Percentiles rank a stretch among this genome's conserved stretches.
Conservation (phyloP, 2,888 invertebrate species). For the Tetragonisca angustula region DNA sequence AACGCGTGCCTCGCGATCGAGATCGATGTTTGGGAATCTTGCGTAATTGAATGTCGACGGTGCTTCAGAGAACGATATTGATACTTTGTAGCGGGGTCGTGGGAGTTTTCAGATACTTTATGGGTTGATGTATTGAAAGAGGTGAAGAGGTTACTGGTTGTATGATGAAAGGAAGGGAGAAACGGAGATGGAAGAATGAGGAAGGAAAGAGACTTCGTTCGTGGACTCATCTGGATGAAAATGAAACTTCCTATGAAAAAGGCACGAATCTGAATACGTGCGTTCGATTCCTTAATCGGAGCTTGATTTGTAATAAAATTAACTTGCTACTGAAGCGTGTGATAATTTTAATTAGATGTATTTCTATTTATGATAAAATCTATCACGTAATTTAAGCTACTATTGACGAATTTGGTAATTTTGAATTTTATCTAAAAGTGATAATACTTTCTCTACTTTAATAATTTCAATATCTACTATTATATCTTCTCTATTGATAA, state of each 20-base stretch:
- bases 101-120: not conserved
- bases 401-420: no score
- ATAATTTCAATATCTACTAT: no score
- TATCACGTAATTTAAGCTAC: no score
- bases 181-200: constrained; percentile 1
- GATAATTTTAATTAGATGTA: no score
- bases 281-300: not conserved
- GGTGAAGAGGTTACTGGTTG: not conserved
- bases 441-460: no score
- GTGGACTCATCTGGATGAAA: not conserved
- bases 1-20: not conserved
- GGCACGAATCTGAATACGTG: not conserved
- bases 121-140: not conserved
- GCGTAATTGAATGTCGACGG: constrained; percentile 40
- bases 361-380: no score
- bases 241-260: not conserved
- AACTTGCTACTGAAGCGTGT: no score
- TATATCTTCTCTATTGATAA: no score
- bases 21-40: constrained; percentile 26
- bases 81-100: not conserved
- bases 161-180: constrained; percentile 7
- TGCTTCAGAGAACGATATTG: not conserved
- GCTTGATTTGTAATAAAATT: not conserved
- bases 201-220: not conserved
- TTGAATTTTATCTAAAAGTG: no score